These are phyloP conservation scores for Nymphalis c-album DNA, from an alignment of 2,888 invertebrate genomes.

Conservation along the genomic window DNA sequence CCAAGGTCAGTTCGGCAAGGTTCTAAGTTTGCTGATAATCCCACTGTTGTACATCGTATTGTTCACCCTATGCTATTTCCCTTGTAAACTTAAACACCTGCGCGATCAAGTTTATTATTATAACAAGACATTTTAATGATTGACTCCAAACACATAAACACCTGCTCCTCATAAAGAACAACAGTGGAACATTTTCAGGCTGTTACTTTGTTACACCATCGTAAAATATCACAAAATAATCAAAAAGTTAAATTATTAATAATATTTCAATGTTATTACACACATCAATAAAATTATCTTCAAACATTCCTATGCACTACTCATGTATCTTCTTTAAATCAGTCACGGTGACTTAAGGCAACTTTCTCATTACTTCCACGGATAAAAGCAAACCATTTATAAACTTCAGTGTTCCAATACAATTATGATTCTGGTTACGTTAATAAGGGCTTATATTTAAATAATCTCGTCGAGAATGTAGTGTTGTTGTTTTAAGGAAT, in stretches of 20 bases:
- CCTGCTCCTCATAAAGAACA: too few relatives aligned
- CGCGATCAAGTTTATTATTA: background rate
- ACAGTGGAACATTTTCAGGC: too few relatives aligned
- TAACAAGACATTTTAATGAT: background rate
- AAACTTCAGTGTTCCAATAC: constrained; percentile 31
- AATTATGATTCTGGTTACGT: background rate
- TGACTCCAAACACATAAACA: too few relatives aligned
- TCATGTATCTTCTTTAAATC: constrained; percentile 11
- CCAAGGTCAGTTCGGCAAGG: background rate
- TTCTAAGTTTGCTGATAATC: background rate
- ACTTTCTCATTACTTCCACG: constrained; percentile 21
- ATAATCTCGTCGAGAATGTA: constrained; percentile 10
- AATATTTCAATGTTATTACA: background rate
- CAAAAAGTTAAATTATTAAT: too few relatives aligned
- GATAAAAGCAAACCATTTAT: constrained; percentile 17
- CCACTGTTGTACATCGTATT: background rate
- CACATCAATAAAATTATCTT: constrained; percentile 40
- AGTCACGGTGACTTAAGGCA: constrained; percentile 36
- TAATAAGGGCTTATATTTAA: background rate
- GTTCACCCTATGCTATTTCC: background rate
- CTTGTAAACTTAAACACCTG: constrained; percentile 1
- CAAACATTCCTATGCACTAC: constrained; percentile 41
- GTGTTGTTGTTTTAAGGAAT: background rate
- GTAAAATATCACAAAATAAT: too few relatives aligned
- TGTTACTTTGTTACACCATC: too few relatives aligned